Evolutionary conservation across 2,888 invertebrate species (phyloP).

Genomic region (Drosophila falleni): DNA sequence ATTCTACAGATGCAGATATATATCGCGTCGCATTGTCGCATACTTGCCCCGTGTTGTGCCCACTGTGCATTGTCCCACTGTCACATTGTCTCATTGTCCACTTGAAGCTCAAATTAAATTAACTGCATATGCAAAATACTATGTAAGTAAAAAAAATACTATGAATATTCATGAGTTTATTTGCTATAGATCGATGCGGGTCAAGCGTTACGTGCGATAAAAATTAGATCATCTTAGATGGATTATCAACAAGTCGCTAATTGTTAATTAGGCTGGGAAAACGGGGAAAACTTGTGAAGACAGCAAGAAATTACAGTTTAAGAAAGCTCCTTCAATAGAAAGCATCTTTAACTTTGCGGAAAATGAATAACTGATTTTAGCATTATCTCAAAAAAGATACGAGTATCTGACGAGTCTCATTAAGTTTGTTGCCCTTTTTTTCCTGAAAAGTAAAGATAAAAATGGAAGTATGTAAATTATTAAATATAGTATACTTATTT

Average conservation of each 20-base stretch:
- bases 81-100: conserved; percentile 4
- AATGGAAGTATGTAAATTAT: neutral
- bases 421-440: neutral
- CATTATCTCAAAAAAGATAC: neutral
- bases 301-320: neutral
- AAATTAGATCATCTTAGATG: conserved; percentile 23
- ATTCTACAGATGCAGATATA: conserved; percentile 2
- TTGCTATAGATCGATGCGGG: conserved; percentile 22
- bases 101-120: conserved; percentile 49
- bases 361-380: neutral
- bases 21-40: neutral
- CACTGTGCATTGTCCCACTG: conserved; percentile 9
- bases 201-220: conserved; percentile 31
- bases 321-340: neutral
- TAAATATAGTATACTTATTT: neutral
- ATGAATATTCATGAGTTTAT: conserved; percentile 40
- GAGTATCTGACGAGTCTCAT: neutral
- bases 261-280: conserved; percentile 5
- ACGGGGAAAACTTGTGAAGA: neutral
- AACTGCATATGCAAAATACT: conserved; percentile 45
- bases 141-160: too few relatives aligned
- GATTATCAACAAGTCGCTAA: conserved; percentile 20
- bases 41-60: neutral
- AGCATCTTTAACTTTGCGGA: neutral
- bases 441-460: neutral